Evolutionary conservation across 2,888 invertebrate species (phyloP).

Genomic region (Callimorpha dominula): DNA sequence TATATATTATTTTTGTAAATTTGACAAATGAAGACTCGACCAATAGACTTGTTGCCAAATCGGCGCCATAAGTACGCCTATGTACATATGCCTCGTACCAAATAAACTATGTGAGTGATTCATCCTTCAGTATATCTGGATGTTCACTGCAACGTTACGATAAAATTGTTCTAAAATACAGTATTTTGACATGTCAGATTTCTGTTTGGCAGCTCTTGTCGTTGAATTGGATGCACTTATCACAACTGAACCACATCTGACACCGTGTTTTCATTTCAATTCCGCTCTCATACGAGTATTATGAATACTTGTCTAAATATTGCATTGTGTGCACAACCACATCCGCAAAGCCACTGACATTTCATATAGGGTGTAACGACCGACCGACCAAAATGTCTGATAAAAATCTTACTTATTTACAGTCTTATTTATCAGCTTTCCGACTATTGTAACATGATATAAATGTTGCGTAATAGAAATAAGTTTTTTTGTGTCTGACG

Average conservation of each 20-base stretch:
- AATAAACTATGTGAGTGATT: no score
- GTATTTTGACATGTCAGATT: neutral
- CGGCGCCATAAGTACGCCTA: no score
- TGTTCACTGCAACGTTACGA: neutral
- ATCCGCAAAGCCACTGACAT: constrained; percentile 37
- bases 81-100: no score
- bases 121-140: no score
- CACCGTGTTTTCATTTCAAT: constrained; percentile 31
- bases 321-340: constrained; percentile 32
- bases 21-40: no score
- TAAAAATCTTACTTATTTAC: constrained; percentile 45
- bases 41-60: no score
- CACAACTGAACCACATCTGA: constrained; percentile 22
- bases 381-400: constrained; percentile 46
- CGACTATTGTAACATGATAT: constrained; percentile 23
- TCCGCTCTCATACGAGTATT: constrained; percentile 32
- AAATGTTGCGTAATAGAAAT: constrained; percentile 10
- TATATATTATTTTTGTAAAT: no score
- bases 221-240: neutral
- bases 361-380: constrained; percentile 45
- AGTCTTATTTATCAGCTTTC: constrained; percentile 34
- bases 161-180: neutral
- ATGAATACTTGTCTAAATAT: constrained; percentile 40
- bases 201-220: neutral
- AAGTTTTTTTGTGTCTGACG: neutral